Evolutionary conservation across 1,140 invertebrate genomes (phyloP), one percentile per base, ranked within the genome.

Genomic region (Drosophila asahinai): DNA sequence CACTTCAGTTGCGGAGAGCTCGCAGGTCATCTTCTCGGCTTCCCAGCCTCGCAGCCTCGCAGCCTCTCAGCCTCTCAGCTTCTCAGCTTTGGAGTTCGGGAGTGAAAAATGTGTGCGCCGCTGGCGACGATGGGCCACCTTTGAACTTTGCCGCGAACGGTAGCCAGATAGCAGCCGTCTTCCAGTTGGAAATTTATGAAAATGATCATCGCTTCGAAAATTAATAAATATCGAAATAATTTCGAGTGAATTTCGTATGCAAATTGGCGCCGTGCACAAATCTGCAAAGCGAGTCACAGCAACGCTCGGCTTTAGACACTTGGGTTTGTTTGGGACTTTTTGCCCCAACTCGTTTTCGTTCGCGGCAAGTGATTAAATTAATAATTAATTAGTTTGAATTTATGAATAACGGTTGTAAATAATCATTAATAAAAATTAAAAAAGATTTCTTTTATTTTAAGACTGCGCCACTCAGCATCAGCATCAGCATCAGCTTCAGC

Each of bases 311-410:
- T 83, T 91, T 91, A 81, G 86, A 87, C 83, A 91, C 83, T 91
- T 90, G 76, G 66, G 55, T 60, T 76, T 78, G 54, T 48, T 51
- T 59, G 22, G 58, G 47, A 51, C 36, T 77, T 60, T 42, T 19
- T 55, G 36, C 2, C 11, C 33, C 19, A 61, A 81, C 76, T 83
- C 61, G 73, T 77, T 82, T 81, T 80, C 19, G 49, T 30, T 72
- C 70, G 80, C 77, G 87, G 58, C 80, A 90, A 84, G 77, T 91
- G 83, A 91, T 91, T 92, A 92, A 92, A 92, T 92, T 91, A 92
- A 92, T 83, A 92, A 91, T 91, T 92, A 92, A 92, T 92, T 92
- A 92, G 91, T 91, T 86, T 87, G 64, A 92, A 91, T 86, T 91
- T 91, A 82, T 90, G 83, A 91, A 92, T 91, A 92, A 91, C 91